Base-by-base conservation (phyloP, 2,113 vertebrate species). In the Marmota monax region DNA sequence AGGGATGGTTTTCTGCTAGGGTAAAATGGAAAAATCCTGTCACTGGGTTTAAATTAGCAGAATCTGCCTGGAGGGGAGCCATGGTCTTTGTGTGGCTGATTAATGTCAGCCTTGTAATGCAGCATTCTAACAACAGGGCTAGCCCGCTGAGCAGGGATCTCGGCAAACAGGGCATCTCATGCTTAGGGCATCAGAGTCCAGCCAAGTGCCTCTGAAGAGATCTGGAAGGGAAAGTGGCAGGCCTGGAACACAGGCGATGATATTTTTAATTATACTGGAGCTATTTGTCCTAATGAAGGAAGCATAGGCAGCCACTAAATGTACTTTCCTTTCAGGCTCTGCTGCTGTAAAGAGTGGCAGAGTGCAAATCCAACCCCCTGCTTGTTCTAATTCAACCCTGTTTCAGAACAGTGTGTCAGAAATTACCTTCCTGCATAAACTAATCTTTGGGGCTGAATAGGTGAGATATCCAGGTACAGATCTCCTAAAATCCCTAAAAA, bases 21-120 rank as follows among this genome's bases (percentile, higher is more conserved):
- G 91, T 86, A 97, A 98, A 98, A 92, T 96, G 98, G 95, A 98
- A 97, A 97, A 97, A 85, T 65, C 69, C 76, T 96, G 95, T 97
- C 97, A 97, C 77, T 32, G 69, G 97, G 96, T 98, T 97, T 97
- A 97, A 98, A 98, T 98, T 61, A 98, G 97, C 96, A 98, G 97
- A 98, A 95, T 97, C 97, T 97, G 95, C 97, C 97, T 90, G 4
- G 96, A 96, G 97, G 97, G 95, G 88, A 94, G 97, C 92, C 48
- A 2, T 96, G 96, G 69, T 97, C 98, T 95, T 98, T 97, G 95
- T 95, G 89, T 76, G 0, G 76, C 96, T 98, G 98, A 98, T 97
- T 97, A 97, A 97, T 97, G 96, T 97, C 97, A 98, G 77, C 34
- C 92, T 96, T 93, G 76, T 98, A 97, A 96, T 88, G 34, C 88